These are phyloP conservation scores for Syndactyla subalaris DNA, from an alignment of 2,797 vertebrate species.

Conservation along the genomic window DNA sequence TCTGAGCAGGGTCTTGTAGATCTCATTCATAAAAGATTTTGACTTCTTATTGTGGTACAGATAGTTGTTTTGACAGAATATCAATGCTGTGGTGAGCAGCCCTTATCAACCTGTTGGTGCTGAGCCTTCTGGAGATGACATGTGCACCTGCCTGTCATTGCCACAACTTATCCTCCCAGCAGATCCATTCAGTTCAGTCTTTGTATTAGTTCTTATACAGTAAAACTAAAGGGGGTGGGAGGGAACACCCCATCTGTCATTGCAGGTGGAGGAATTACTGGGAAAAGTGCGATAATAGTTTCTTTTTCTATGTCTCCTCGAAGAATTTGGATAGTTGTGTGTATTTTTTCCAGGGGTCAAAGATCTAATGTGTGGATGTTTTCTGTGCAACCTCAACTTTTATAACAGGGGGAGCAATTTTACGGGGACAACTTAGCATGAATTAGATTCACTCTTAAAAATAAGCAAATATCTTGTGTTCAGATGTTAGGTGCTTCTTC, in stretches of 20 bases:
- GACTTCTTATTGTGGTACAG: background rate
- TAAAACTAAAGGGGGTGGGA: background rate
- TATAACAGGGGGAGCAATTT: background rate
- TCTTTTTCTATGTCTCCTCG: background rate
- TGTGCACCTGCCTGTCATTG: background rate
- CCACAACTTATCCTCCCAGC: background rate
- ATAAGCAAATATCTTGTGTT: background rate
- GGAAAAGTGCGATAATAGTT: background rate
- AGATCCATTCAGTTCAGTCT: background rate
- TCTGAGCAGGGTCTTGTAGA: background rate
- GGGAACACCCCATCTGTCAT: rapidly evolving
- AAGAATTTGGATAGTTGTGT: background rate
- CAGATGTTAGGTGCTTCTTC: background rate
- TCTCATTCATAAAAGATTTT: background rate
- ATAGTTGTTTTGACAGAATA: background rate
- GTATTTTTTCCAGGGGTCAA: background rate
- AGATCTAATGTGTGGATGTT: background rate
- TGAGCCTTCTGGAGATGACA: background rate
- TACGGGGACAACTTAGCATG: background rate
- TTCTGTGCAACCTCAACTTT: background rate
- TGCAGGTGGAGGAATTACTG: background rate
- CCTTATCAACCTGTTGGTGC: background rate
- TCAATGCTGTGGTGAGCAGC: background rate
- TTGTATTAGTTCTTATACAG: background rate
- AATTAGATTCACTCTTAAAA: background rate